These are phyloP conservation scores for Otis tarda DNA, from an alignment of 2,113 vertebrate genomes.

Conservation along the genomic window DNA sequence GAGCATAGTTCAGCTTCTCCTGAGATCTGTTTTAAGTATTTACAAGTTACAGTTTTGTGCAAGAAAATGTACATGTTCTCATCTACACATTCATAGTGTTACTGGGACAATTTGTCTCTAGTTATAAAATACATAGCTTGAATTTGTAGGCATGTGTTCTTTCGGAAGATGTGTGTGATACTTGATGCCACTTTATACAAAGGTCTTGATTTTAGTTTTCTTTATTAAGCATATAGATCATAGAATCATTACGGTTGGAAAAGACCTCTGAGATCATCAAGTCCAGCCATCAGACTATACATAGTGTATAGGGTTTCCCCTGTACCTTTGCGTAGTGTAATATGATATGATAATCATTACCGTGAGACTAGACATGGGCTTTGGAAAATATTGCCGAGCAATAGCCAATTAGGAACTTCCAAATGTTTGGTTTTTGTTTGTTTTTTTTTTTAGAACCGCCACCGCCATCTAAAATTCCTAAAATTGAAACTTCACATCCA, in stretches of 20 bases:
- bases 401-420: background rate
- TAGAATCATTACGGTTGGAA: too few species aligned
- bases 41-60: background rate
- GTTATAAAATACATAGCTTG: background rate
- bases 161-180: background rate
- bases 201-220: background rate
- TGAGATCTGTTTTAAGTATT: background rate
- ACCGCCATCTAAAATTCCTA: constrained; percentile 90
- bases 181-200: background rate
- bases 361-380: background rate
- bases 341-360: background rate
- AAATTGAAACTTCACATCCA: constrained; percentile 91
- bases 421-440: background rate
- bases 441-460: constrained; percentile 84
- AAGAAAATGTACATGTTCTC: background rate
- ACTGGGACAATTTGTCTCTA: background rate
- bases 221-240: background rate
- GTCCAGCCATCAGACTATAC: too few species aligned
- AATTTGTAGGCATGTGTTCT: background rate
- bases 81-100: background rate
- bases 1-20: background rate
- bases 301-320: background rate
- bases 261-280: too few species aligned
- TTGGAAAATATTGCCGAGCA: background rate
- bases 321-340: background rate